Evolutionary conservation across 2,797 vertebrate genomes (phyloP), one percentile per base, ranked within the genome.

Genomic region (Lateolabrax maculatus): DNA sequence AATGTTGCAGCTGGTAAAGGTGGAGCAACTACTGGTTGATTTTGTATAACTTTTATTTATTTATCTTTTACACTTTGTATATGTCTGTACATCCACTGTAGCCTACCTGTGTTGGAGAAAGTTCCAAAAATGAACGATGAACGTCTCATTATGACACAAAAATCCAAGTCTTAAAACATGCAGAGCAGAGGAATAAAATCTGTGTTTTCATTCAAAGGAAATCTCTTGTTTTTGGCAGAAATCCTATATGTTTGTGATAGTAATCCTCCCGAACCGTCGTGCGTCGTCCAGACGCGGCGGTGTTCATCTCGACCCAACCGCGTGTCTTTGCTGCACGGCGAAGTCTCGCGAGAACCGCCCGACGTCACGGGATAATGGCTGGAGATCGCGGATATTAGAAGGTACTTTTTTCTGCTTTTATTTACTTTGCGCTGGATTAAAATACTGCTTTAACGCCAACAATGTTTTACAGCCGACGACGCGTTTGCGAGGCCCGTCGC

Each of bases 401-500:
- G 95, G 94, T 94, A 94, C 88, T 90, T 92, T 90, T 92, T 94
- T 89, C 86, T 85, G 82, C 87, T 93, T 92, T 87, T 89, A 82
- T 81, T 88, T 85, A 75, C 81, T 81, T 57, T 61, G n/a, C 16
- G 66, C 21, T 13, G 29, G 27, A 46, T 57, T 21, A 52, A 84
- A 82, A 68, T 58, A 2, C 1, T 9, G 12, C 31, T 8, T 58
- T 75, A 46, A 0, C 7, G 6, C 9, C 3, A 2, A 1, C 13
- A 9, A 1, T 6, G 25, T 44, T 3, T 23, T 7, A 1, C 1
- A 13, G 0, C 1, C 1, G 4, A n/a, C 13, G 34, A 9, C 5
- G 11, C 3, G 11, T 71, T 51, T 8, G 13, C 44, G 0, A 37
- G 19, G 0, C 1, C 4, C 0, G 31, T 55, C 19, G 37, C 23